Percentiles rank a stretch among this genome's conserved stretches.
These are phyloP conservation scores for Rhagonycha fulva DNA, from an alignment of 2,888 invertebrate species.

Conservation along the genomic window DNA sequence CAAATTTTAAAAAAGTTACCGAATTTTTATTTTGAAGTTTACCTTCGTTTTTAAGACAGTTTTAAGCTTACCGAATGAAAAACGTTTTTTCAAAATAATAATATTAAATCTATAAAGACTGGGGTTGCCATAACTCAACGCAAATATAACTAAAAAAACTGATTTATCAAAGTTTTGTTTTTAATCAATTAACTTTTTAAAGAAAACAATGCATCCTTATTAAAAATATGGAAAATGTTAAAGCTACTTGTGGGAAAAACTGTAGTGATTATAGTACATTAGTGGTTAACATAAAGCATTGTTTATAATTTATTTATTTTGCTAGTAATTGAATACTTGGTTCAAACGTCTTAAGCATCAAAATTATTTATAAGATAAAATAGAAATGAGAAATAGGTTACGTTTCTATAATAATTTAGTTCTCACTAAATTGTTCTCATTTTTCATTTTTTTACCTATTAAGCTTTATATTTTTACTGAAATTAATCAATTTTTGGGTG, in stretches of 20 bases:
- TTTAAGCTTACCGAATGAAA: too few relatives aligned
- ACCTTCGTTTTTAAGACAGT: too few relatives aligned
- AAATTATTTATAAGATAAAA: neutral
- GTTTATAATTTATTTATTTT: neutral
- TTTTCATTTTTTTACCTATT: neutral
- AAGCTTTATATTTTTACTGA: neutral
- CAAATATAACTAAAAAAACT: too few relatives aligned
- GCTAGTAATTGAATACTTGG: neutral
- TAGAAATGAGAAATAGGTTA: neutral
- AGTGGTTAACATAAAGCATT: neutral
- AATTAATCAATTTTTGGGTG: neutral
- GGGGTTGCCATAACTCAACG: too few relatives aligned
- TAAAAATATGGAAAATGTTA: too few relatives aligned
- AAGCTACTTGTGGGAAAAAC: neutral
- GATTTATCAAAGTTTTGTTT: too few relatives aligned
- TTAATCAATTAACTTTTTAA: too few relatives aligned
- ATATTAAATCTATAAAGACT: too few relatives aligned
- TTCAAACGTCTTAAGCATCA: neutral
- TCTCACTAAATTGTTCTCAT: neutral
- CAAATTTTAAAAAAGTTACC: too few relatives aligned
- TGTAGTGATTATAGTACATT: neutral
- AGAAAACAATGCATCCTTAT: too few relatives aligned
- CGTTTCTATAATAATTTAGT: neutral
- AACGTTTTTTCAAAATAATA: too few relatives aligned
- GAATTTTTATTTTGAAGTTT: too few relatives aligned